These are phyloP conservation scores for Drosophila nigricruria DNA, from an alignment of 2,888 invertebrate species.

Conservation along the genomic window DNA sequence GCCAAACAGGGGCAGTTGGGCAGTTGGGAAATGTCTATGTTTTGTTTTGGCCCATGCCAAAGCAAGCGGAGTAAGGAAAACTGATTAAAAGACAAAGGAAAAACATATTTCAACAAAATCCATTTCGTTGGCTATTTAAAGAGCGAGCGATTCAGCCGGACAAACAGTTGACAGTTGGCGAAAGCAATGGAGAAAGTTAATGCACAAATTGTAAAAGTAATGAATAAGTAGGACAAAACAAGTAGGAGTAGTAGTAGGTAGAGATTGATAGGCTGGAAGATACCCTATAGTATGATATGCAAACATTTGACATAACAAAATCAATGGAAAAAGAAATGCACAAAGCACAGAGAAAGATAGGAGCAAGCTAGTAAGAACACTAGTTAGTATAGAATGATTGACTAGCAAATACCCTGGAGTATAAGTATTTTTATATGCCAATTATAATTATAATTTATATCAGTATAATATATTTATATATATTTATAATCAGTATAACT, in stretches of 20 bases:
- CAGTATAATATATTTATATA: no score
- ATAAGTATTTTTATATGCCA: not conserved
- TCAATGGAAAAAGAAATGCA: not conserved
- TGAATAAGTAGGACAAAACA: not conserved
- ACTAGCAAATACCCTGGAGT: not conserved
- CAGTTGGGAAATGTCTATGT: constrained; percentile 1
- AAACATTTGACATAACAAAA: not conserved
- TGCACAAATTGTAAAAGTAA: not conserved
- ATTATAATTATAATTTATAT: no score
- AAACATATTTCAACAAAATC: constrained; percentile 3
- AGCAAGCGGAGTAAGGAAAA: not conserved
- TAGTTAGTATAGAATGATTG: not conserved
- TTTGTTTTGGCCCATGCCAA: constrained; percentile 2
- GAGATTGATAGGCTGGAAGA: not conserved
- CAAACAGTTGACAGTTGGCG: not conserved
- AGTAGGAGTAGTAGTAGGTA: rapidly evolving
- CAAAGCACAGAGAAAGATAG: not conserved
- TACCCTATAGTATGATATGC: not conserved
- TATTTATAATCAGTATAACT: no score
- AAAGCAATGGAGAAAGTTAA: not conserved
- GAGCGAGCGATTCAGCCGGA: constrained; percentile 1
- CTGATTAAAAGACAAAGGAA: constrained; percentile 8
- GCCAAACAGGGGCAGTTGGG: constrained; percentile 27
- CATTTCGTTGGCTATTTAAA: not conserved
- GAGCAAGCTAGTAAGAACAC: not conserved